phyloP scores from a whole-genome alignment of 1,140 invertebrate species.

The Hycleus phaleratus region DNA sequence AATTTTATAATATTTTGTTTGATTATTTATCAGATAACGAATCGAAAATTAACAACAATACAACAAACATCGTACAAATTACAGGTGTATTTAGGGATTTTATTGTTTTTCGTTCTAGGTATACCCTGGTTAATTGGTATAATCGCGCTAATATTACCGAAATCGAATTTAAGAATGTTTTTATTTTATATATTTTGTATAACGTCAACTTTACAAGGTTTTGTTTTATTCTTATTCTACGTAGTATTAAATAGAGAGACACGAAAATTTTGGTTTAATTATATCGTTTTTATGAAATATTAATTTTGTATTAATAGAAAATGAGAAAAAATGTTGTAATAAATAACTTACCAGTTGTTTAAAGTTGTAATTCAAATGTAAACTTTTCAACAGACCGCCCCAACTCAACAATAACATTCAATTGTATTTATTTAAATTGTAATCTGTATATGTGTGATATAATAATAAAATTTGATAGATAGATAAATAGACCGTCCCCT shows the following conservation, averaged over 20 bases:
- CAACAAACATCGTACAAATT: slow-evolving; percentile 44
- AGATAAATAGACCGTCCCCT: not conserved
- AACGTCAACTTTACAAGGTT: slow-evolving; percentile 53
- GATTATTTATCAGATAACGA: slow-evolving; percentile 47
- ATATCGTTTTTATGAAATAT: not conserved
- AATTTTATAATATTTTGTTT: slow-evolving; percentile 49
- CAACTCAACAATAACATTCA: too few species aligned
- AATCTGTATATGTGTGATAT: not conserved
- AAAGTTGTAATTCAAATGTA: not conserved
- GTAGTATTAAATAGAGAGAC: slow-evolving; percentile 50
- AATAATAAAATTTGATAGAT: not conserved
- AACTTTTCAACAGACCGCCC: not conserved
- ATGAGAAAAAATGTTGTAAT: not conserved
- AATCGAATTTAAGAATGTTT: slow-evolving; percentile 27
- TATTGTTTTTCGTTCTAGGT: slow-evolving; percentile 54
- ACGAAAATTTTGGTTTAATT: slow-evolving; percentile 43
- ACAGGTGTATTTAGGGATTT: slow-evolving; percentile 48
- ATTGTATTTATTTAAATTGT: not conserved
- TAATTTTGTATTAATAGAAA: not conserved
- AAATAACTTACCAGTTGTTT: not conserved
- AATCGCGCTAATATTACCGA: slow-evolving; percentile 42
- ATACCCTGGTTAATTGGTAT: slow-evolving; percentile 56
- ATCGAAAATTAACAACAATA: slow-evolving; percentile 42
- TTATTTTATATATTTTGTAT: slow-evolving; percentile 54
- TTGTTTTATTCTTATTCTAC: slow-evolving; percentile 56